Percentiles rank a stretch among this genome's conserved stretches.
phyloP scores from a whole-genome alignment of 2,797 vertebrate genomes.

The Acrossocheilus fasciatus region DNA sequence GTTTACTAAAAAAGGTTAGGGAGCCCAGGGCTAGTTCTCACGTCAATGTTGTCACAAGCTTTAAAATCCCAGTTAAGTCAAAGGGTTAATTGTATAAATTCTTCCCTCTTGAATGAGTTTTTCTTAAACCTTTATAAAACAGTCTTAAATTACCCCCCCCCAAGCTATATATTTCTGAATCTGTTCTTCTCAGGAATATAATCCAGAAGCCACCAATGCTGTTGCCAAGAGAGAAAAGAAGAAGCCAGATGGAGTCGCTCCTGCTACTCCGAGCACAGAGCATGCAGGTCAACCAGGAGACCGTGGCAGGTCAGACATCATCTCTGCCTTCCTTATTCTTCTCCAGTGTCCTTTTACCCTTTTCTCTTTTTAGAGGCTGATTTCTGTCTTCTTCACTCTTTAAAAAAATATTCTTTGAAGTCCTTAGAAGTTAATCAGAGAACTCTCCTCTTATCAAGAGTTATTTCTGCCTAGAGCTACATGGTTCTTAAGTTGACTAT shows the following conservation, averaged over 20 bases:
- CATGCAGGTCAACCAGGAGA: constrained; percentile 88
- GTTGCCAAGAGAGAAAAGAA: constrained; percentile 88
- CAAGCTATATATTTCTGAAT: constrained; percentile 1
- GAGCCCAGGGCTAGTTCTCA: not conserved
- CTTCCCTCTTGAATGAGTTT: not conserved
- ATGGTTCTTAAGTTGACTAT: not conserved
- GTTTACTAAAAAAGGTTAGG: not conserved
- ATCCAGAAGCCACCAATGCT: constrained; percentile 89
- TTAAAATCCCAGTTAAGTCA: not conserved
- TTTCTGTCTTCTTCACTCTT: not conserved
- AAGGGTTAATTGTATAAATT: not conserved
- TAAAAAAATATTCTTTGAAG: not conserved
- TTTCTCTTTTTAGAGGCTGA: not conserved
- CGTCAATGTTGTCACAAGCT: not conserved
- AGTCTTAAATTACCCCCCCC: not conserved
- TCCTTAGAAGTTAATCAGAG: not conserved
- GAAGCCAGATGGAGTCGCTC: constrained; percentile 92
- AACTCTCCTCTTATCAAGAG: not conserved
- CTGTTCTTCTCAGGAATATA: constrained; percentile 87
- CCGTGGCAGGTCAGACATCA: constrained; percentile 84
- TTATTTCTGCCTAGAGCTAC: not conserved
- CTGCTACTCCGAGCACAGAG: constrained; percentile 84
- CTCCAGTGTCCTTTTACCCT: not conserved
- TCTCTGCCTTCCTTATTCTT: not conserved
- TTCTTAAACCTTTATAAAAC: not conserved